Conservation (phyloP, 2,113 vertebrate species). For the Varanus salvator region DNA sequence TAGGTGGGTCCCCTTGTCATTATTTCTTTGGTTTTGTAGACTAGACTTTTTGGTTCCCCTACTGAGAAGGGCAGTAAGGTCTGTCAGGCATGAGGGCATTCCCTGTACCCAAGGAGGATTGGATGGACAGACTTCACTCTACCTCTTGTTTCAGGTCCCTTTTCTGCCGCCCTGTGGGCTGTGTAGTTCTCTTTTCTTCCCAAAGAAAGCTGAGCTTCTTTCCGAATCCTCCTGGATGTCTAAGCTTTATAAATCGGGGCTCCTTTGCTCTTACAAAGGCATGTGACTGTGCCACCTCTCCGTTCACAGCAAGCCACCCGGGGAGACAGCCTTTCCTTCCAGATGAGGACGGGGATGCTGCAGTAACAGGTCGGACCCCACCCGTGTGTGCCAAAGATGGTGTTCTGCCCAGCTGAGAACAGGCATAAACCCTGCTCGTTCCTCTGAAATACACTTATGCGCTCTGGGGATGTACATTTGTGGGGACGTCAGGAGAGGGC, state of each 20-base stretch:
- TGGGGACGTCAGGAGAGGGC: not conserved
- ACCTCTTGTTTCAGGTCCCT: not conserved
- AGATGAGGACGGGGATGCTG: slow-evolving; percentile 84
- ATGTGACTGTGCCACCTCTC: not conserved
- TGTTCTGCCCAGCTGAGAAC: not conserved
- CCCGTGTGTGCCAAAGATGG: not conserved
- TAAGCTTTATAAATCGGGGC: not conserved
- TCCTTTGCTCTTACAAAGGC: not conserved
- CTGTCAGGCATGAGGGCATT: not conserved
- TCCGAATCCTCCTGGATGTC: not conserved
- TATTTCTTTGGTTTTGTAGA: not conserved
- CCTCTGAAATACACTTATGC: not conserved
- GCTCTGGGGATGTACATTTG: rapidly evolving
- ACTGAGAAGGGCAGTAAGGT: not conserved
- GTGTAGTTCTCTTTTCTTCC: too few relatives aligned
- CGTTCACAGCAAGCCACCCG: slow-evolving; percentile 86
- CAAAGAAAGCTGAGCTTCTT: not conserved
- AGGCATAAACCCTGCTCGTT: not conserved
- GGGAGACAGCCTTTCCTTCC: slow-evolving; percentile 89
- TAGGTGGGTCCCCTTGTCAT: not conserved
- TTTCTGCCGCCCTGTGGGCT: not conserved
- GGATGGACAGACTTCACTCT: not conserved
- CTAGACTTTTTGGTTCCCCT: not conserved
- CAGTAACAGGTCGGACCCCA: slow-evolving; percentile 54
- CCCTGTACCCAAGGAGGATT: too few relatives aligned